Evolutionary conservation across 1,140 invertebrate species (phyloP).

Genomic region (Bilobella aurantiaca): DNA sequence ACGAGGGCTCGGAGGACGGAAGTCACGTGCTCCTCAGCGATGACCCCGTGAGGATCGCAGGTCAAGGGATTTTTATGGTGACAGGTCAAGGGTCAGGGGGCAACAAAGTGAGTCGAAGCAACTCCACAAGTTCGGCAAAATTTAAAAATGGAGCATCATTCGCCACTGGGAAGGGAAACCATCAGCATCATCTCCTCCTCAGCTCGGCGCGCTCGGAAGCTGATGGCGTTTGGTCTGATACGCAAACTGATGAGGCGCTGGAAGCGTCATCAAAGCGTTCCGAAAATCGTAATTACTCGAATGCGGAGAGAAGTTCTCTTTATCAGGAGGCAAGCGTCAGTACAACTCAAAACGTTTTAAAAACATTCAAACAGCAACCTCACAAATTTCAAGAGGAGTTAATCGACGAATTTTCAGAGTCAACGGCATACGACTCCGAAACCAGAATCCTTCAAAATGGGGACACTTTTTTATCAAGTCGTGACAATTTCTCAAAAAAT

Average conservation of each 20-base stretch:
- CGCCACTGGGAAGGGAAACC: not conserved
- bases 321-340: too few species aligned
- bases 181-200: not conserved
- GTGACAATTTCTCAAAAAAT: too few species aligned
- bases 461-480: too few species aligned
- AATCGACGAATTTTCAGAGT: too few species aligned
- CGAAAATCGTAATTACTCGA: too few species aligned
- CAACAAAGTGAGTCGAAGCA: constrained; percentile 11
- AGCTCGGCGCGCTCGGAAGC: not conserved
- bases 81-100: not conserved
- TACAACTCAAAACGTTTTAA: not conserved
- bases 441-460: too few species aligned
- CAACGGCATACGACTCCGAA: too few species aligned
- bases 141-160: not conserved
- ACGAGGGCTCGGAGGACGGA: constrained; percentile 37
- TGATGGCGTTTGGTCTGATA: constrained; percentile 8
- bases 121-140: not conserved
- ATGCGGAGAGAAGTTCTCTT: not conserved
- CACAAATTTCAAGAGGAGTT: too few species aligned
- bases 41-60: constrained; percentile 29
- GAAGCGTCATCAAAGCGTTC: too few species aligned
- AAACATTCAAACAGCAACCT: not conserved
- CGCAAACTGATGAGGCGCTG: not conserved
- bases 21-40: constrained; percentile 43
- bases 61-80: constrained; percentile 30